These are phyloP conservation scores for Diplogasteroides magnus DNA, from an alignment of 1,140 invertebrate genomes.

Conservation along the genomic window DNA sequence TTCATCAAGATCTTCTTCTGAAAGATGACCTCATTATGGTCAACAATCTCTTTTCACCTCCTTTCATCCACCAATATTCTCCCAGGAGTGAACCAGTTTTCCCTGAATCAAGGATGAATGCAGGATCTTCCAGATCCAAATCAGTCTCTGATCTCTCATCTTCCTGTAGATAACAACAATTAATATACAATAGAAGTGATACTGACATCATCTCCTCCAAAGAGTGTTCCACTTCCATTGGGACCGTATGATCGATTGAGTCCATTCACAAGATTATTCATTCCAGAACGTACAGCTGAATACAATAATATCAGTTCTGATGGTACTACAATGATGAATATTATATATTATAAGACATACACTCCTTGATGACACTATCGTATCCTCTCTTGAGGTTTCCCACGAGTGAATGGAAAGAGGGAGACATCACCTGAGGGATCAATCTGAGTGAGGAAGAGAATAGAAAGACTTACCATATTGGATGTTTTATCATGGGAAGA, in stretches of 20 bases:
- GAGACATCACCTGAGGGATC: neutral
- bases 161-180: too few species aligned
- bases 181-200: too few species aligned
- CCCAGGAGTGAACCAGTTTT: neutral
- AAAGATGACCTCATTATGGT: too few species aligned
- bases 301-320: neutral
- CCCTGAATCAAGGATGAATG: too few species aligned
- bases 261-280: neutral
- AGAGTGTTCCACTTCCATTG: neutral
- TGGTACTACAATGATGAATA: neutral
- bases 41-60: too few species aligned
- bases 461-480: too few species aligned
- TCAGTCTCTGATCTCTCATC: too few species aligned
- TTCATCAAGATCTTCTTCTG: neutral
- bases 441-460: neutral
- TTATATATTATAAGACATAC: neutral
- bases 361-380: slow-evolving; percentile 5
- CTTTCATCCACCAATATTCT: neutral
- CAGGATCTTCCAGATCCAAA: too few species aligned
- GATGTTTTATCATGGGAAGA: neutral
- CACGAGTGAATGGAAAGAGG: slow-evolving; percentile 15
- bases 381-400: slow-evolving; percentile 13
- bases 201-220: neutral
- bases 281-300: neutral
- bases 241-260: neutral